Conservation (phyloP, 2,113 vertebrate species). For the Heptranchias perlo region DNA sequence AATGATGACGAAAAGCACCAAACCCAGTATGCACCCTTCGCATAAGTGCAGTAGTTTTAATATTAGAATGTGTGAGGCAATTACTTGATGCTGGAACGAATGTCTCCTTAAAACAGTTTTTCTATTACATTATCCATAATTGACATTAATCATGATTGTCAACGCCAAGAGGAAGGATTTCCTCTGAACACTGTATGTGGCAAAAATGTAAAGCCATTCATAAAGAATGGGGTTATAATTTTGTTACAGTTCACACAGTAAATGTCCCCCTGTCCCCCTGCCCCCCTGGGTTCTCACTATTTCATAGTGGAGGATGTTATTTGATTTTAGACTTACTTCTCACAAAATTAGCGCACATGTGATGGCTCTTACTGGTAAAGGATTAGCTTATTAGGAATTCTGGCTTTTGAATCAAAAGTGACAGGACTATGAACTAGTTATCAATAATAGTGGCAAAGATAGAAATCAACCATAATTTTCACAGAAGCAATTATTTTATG, state of each 20-base stretch:
- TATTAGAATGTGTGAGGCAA: neutral
- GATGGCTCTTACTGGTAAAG: neutral
- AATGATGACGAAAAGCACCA: neutral
- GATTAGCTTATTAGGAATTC: neutral
- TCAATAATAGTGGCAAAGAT: neutral
- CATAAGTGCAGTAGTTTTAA: neutral
- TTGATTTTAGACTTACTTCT: neutral
- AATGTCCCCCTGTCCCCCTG: neutral
- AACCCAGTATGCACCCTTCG: neutral
- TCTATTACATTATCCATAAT: neutral
- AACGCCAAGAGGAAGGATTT: neutral
- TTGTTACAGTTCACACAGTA: neutral
- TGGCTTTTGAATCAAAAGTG: neutral
- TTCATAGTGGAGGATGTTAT: neutral
- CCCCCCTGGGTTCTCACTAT: neutral
- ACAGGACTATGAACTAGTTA: neutral
- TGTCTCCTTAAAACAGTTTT: neutral
- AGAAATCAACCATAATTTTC: neutral
- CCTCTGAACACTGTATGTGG: neutral
- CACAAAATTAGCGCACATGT: neutral
- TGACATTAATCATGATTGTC: neutral
- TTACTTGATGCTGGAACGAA: neutral
- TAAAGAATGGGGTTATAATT: neutral
- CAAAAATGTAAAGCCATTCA: neutral
- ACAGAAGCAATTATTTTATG: neutral